A percentile compares a stretch with the other conserved stretches of the same genome.
These are phyloP conservation scores for Pelusios castaneus DNA, from an alignment of 2,113 vertebrate species.

Conservation along the genomic window DNA sequence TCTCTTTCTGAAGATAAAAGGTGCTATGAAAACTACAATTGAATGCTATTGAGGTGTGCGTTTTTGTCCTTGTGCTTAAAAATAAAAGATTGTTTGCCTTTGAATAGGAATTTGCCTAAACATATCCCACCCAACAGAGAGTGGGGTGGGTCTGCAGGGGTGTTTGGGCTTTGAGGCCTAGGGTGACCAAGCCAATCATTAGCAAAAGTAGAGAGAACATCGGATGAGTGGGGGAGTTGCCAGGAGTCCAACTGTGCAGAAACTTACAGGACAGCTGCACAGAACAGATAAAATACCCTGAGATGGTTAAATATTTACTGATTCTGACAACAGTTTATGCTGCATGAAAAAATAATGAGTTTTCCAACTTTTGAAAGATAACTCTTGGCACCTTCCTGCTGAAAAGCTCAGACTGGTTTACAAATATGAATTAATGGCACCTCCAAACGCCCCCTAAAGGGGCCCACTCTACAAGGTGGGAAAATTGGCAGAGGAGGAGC, in stretches of 20 bases:
- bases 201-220: neutral
- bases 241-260: neutral
- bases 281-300: neutral
- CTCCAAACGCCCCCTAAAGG: rapidly evolving
- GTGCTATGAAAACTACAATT: neutral
- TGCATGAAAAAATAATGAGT: neutral
- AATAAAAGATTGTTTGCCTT: neutral
- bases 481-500: neutral
- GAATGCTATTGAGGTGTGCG: neutral
- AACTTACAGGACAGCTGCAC: neutral
- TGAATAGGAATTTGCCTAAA: neutral
- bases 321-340: neutral
- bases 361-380: rapidly evolving
- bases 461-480: neutral
- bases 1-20: neutral
- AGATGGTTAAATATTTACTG: neutral
- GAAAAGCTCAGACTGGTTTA: neutral
- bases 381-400: neutral
- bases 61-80: neutral
- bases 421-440: neutral
- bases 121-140: neutral
- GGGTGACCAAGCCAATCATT: neutral
- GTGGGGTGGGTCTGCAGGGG: neutral
- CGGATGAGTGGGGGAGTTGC: neutral
- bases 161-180: neutral